These are phyloP conservation scores for Arctopsyche grandis DNA, from an alignment of 1,140 invertebrate species.

Conservation along the genomic window DNA sequence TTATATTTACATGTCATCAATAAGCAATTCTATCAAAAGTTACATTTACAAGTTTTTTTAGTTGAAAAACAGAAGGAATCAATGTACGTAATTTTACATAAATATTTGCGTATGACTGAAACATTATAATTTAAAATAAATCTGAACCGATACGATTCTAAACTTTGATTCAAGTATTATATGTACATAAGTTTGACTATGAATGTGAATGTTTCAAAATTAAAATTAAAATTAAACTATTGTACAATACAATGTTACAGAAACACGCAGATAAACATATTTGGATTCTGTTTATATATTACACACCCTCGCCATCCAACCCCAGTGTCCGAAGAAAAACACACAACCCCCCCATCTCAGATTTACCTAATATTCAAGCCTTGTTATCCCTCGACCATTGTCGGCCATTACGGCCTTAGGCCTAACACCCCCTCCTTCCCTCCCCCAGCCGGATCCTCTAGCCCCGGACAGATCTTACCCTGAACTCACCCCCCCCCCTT, in stretches of 20 bases:
- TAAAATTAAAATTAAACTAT: no score
- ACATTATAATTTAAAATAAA: no score
- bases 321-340: constrained; percentile 40
- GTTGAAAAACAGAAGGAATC: no score
- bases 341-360: constrained; percentile 27
- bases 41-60: no score
- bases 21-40: no score
- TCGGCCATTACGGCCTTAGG: constrained; percentile 58
- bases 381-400: constrained; percentile 47
- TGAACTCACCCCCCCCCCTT: no score
- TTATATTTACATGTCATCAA: no score
- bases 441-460: constrained; percentile 35
- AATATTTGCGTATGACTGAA: no score
- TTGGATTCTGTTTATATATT: neutral
- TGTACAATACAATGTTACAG: neutral
- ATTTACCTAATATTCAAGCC: constrained; percentile 45
- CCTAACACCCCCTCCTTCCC: constrained; percentile 54
- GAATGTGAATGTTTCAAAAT: no score
- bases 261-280: neutral
- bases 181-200: neutral
- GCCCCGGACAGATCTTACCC: constrained; percentile 38
- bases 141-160: no score
- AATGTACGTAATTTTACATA: no score
- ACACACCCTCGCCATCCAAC: neutral
- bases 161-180: no score